Base-by-base conservation (phyloP, 2,888 invertebrate species). In the Mechanitis messenoides region DNA sequence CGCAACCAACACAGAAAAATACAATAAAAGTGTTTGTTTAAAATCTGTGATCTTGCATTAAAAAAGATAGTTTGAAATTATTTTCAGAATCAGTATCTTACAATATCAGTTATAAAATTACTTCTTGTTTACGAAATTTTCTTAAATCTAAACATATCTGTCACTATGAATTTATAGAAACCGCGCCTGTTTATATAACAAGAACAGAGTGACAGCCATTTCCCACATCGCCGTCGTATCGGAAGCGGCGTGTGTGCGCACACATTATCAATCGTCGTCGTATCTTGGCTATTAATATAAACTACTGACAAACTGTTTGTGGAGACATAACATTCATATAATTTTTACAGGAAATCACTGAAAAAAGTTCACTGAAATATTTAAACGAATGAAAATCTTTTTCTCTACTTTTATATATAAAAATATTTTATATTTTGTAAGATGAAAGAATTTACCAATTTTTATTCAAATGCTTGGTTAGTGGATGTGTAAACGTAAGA, bases 151-250 rank as follows among this genome's bases (percentile, higher is more conserved):
- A 42, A 42, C 42, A 42, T 42, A 42, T 42, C 6, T 42, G 42
- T 9, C 42, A 11, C 42, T 42, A 42, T 42, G 42, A 42, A 42
- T 42, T 42, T 42, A 9, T 42, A 42, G 7, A 42, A 42, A 42
- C 6, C 42, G 42, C 42, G 42, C 42, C 7, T 42, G 42, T 42
- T 42, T 42, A 42, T 64, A 62, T 60, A 62, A 58, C 45, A 47
- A 53, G 56, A 59, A 61, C 42, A 42, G 61, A 46, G 63, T 70
- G 69, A 71, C 69, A 63, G 61, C 66, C 61, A 68, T 69, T 69
- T 68, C 70, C 71, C 58, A 53, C 59, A 62, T 45, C 59, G 61
- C 53, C 54, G 62, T 47, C 60, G 59, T 54, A 57, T 59, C 63
- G 63, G 66, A 60, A 59, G 62, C 63, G 58, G 45, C 59, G 59